Conservation (phyloP, 2,888 invertebrate genomes). For the Phortica magna region DNA sequence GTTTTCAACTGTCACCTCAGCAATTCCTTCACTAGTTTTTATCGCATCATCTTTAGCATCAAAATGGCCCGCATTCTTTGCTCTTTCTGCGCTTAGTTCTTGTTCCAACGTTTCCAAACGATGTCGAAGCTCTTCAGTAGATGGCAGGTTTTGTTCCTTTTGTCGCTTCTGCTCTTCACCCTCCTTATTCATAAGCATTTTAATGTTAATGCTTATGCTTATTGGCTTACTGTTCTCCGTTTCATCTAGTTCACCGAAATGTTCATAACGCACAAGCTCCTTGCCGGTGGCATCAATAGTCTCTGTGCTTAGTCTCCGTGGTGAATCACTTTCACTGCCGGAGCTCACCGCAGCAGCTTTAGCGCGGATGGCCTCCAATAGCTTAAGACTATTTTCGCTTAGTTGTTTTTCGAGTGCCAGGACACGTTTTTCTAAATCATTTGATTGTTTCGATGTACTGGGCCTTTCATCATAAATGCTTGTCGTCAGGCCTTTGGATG, state of each 20-base stretch:
- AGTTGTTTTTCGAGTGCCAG: slow-evolving; percentile 72
- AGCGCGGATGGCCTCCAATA: slow-evolving; percentile 62
- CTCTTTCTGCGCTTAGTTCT: slow-evolving; percentile 55
- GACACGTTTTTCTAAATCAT: slow-evolving; percentile 67
- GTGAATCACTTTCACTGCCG: slow-evolving; percentile 46
- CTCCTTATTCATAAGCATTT: slow-evolving; percentile 70
- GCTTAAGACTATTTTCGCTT: slow-evolving; percentile 68
- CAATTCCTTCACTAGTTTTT: background rate
- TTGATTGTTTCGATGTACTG: slow-evolving; percentile 59
- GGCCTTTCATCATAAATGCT: slow-evolving; percentile 53
- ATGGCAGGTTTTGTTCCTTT: slow-evolving; percentile 43
- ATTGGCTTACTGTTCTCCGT: slow-evolving; percentile 65
- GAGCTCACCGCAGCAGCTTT: slow-evolving; percentile 39
- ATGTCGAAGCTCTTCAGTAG: slow-evolving; percentile 61
- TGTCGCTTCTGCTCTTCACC: slow-evolving; percentile 50
- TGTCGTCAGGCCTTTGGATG: slow-evolving; percentile 60
- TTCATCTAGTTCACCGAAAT: slow-evolving; percentile 66
- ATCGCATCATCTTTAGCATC: background rate
- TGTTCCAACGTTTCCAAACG: slow-evolving; percentile 69
- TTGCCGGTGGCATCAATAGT: slow-evolving; percentile 64
- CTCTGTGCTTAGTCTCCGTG: slow-evolving; percentile 53
- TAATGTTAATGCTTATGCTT: slow-evolving; percentile 74
- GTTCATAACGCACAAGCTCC: slow-evolving; percentile 71
- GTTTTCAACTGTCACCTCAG: background rate
- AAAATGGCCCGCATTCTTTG: slow-evolving; percentile 43